phyloP scores from a whole-genome alignment of 2,797 vertebrate species.

The Myripristis murdjan region DNA sequence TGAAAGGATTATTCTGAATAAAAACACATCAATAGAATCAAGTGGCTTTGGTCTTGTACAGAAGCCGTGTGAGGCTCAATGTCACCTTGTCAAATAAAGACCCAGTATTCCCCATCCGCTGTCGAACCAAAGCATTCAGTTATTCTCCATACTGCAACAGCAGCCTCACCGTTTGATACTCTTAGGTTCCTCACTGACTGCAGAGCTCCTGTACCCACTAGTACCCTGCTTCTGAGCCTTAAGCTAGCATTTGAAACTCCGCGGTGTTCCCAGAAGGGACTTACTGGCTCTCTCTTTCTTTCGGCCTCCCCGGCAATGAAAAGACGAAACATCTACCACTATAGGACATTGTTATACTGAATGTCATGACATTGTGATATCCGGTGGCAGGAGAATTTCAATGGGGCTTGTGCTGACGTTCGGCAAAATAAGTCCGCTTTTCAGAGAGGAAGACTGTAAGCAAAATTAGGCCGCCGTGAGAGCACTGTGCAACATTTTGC shows the following conservation, averaged over 20 bases:
- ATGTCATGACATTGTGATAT: conserved; percentile 41
- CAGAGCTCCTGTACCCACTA: conserved; percentile 25
- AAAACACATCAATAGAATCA: background rate
- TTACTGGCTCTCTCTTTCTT: background rate
- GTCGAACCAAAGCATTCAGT: conserved; percentile 37
- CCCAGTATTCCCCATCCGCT: conserved; percentile 2
- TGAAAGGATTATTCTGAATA: conserved; percentile 36
- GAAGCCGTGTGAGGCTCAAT: conserved; percentile 38
- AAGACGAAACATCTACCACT: conserved; percentile 33
- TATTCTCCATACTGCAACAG: conserved; percentile 39
- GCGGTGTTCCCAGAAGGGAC: conserved; percentile 55
- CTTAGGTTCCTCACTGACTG: conserved; percentile 32
- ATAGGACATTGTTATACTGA: conserved; percentile 27
- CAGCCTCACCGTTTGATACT: conserved; percentile 53
- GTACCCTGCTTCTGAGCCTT: conserved; percentile 45
- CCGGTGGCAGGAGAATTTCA: conserved; percentile 37
- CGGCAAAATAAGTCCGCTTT: conserved; percentile 24
- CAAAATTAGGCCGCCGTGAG: conserved; percentile 44
- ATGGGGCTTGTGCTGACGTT: conserved; percentile 26
- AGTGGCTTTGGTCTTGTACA: conserved; percentile 43
- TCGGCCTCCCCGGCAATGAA: conserved; percentile 41
- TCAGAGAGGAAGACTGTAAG: conserved; percentile 35
- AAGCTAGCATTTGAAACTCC: conserved; percentile 60
- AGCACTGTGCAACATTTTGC: background rate
- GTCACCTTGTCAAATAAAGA: conserved; percentile 69